phyloP scores from a whole-genome alignment of 2,888 invertebrate genomes.

The Nezara viridula region DNA sequence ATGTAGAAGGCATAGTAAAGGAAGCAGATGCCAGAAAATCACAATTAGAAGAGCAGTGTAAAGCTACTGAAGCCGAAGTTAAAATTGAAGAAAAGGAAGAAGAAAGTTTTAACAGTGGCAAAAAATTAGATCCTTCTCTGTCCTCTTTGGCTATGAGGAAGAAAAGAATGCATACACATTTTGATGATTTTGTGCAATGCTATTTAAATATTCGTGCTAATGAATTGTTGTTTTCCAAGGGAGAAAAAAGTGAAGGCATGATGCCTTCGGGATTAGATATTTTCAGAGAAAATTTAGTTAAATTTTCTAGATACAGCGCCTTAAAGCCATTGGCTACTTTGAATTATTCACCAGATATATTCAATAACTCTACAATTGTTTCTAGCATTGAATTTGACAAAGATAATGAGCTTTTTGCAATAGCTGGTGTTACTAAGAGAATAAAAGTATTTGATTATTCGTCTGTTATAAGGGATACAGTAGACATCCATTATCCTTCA shows the following conservation, averaged over 20 bases:
- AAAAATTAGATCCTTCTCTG: slow-evolving; percentile 67
- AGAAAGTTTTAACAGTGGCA: slow-evolving; percentile 67
- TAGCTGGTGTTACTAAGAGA: slow-evolving; percentile 94
- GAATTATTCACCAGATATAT: slow-evolving; percentile 90
- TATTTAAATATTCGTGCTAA: slow-evolving; percentile 85
- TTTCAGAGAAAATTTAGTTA: slow-evolving; percentile 88
- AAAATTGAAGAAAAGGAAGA: slow-evolving; percentile 64
- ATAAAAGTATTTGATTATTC: slow-evolving; percentile 95
- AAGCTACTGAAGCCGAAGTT: slow-evolving; percentile 60
- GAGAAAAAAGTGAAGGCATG: slow-evolving; percentile 63
- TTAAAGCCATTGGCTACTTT: slow-evolving; percentile 87
- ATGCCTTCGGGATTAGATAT: slow-evolving; percentile 75
- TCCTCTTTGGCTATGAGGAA: slow-evolving; percentile 78
- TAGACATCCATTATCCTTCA: slow-evolving; percentile 93
- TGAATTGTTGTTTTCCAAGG: slow-evolving; percentile 77
- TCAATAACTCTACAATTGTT: slow-evolving; percentile 88
- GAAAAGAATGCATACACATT: slow-evolving; percentile 85
- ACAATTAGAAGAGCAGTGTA: slow-evolving; percentile 63
- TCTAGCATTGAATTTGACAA: slow-evolving; percentile 96
- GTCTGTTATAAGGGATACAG: slow-evolving; percentile 85
- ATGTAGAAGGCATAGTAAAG: slow-evolving; percentile 77
- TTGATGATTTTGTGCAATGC: slow-evolving; percentile 89
- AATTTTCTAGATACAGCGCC: slow-evolving; percentile 85
- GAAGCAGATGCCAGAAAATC: slow-evolving; percentile 65
- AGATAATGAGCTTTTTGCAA: slow-evolving; percentile 95